Evolutionary conservation across 2,113 vertebrate species (phyloP).

Genomic region (Entomyzon cyanotis): DNA sequence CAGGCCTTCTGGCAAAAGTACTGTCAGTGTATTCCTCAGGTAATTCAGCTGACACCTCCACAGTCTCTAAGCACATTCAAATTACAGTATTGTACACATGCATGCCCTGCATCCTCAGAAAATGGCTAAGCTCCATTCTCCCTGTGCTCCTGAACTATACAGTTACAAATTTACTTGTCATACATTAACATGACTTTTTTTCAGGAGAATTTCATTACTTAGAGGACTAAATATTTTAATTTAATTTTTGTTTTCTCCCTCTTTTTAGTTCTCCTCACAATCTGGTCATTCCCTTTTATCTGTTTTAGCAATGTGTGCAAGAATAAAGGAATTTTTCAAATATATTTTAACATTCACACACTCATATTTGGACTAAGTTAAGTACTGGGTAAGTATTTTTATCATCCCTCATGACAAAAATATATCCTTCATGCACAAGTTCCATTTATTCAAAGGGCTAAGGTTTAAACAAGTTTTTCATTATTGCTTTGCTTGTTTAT

Average conservation of each 20-base stretch:
- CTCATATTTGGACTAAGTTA: background rate
- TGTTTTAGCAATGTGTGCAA: background rate
- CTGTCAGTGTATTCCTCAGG: background rate
- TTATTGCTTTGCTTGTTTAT: constrained; percentile 31
- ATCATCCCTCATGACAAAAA: background rate
- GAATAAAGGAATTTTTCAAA: background rate
- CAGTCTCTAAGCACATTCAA: background rate
- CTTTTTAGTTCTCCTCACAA: background rate
- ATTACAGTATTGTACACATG: fast-evolving
- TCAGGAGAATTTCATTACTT: background rate
- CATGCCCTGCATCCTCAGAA: background rate
- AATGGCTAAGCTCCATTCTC: background rate
- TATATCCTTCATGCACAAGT: background rate
- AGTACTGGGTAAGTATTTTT: background rate
- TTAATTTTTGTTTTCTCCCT: background rate
- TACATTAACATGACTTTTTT: background rate
- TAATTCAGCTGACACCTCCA: background rate
- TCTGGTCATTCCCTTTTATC: background rate
- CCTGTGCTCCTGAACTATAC: background rate
- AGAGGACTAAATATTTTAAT: background rate
- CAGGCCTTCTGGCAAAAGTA: background rate
- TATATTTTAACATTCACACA: background rate
- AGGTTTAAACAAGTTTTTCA: constrained; percentile 20
- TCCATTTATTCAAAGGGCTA: background rate
- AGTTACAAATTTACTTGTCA: background rate